Evolutionary conservation across 2,888 invertebrate genomes (phyloP), one percentile per base, ranked within the genome.

Genomic region (Cybosia mesomella): DNA sequence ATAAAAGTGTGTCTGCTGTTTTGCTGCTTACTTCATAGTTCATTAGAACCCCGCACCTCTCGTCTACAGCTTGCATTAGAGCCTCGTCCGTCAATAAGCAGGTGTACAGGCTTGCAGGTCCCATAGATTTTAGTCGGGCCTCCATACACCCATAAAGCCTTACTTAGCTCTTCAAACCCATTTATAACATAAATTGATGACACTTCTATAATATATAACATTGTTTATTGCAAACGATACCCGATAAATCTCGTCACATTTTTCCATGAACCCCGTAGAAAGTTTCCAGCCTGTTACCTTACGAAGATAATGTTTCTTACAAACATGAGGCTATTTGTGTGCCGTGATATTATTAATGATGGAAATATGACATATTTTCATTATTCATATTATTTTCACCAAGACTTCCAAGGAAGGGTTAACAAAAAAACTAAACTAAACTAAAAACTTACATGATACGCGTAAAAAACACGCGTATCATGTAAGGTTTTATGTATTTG

Each of bases 131-230:
- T 11, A 5, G n/a, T n/a, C n/a, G n/a, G 15, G 15, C 49, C 15
- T 49, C 18, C 15, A 49, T 49, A 49, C 28, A 5, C 8, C 8
- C 11, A 55, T 13, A 24, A 55, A 8, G 13, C 36, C 21, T 24
- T 7, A 13, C 22, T n/a, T n/a, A 21, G 11, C 34, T 9, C 54
- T 63, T 34, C 4, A 43, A 24, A 32, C 39, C 54, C 32, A 49
- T 43, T 61, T 65, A 61, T 62, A 67, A 62, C n/a, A 49, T 32
- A 61, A 67, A 67, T 67, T 67, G 67, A 72, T 66, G 34, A 66
- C 59, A 36, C 49, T 67, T 62, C 72, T 73, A 68, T 61, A 64
- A 60, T 57, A 64, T 63, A 24, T 66, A 55, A 43, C 55, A 55
- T 55, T 63, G 65, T 55, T 61, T 66, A 43, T 43, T 10, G 28